Conservation (phyloP, 35 echinoderm and acorn worm genomes). For the Acanthaster planci region DNA sequence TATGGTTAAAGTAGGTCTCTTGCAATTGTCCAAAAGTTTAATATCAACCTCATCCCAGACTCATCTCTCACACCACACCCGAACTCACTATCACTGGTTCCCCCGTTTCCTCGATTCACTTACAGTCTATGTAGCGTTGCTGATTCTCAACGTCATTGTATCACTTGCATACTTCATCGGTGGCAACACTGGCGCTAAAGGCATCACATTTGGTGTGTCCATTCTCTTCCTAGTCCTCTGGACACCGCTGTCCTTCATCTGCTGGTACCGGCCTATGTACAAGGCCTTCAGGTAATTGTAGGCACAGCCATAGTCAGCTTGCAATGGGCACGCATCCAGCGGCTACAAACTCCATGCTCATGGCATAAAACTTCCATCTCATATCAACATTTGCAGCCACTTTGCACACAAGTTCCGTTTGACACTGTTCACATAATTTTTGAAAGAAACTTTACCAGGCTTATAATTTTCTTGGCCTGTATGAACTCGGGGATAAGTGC, state of each 20-base stretch:
- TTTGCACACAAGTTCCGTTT: too few species aligned
- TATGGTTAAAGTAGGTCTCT: too few species aligned
- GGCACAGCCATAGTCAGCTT: too few species aligned
- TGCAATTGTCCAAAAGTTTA: too few species aligned
- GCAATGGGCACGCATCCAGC: too few species aligned
- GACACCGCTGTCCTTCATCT: slow-evolving; percentile 73
- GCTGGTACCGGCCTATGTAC: slow-evolving; percentile 90
- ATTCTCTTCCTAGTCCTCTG: slow-evolving; percentile 66
- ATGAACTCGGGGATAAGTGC: too few species aligned
- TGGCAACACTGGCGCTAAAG: neutral
- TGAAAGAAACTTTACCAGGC: too few species aligned
- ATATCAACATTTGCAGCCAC: too few species aligned
- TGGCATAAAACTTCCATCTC: too few species aligned
- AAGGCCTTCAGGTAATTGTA: slow-evolving; percentile 83
- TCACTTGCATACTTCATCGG: slow-evolving; percentile 40
- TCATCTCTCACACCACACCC: neutral
- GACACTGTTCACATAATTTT: too few species aligned
- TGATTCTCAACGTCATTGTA: slow-evolving; percentile 56
- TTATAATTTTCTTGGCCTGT: too few species aligned
- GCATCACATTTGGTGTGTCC: slow-evolving; percentile 64
- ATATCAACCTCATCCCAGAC: neutral
- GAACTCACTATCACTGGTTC: neutral
- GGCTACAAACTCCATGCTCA: too few species aligned
- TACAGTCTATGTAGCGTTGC: slow-evolving; percentile 42
- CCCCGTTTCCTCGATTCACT: neutral